These are phyloP conservation scores for Myopa testacea DNA, from an alignment of 2,888 invertebrate genomes.

Conservation along the genomic window DNA sequence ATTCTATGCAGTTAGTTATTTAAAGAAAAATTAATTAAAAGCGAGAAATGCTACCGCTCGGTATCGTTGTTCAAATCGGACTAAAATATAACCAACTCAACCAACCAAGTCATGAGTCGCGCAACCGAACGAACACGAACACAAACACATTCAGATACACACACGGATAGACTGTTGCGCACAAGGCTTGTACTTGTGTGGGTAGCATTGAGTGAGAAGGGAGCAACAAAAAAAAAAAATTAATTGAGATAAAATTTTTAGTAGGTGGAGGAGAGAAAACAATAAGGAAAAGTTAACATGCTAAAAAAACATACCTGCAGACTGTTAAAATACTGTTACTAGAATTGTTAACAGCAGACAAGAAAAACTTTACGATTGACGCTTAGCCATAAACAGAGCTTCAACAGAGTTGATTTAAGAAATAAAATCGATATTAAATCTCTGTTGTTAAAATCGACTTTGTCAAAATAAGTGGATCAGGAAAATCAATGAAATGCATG, in stretches of 20 bases:
- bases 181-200: conserved; percentile 9
- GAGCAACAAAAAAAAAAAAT: conserved; percentile 24
- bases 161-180: conserved; percentile 17
- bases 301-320: neutral
- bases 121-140: conserved; percentile 25
- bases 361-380: conserved; percentile 30
- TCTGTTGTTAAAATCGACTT: neutral
- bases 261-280: conserved; percentile 20
- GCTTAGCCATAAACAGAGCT: conserved; percentile 27
- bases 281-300: neutral
- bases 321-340: neutral
- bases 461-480: no score
- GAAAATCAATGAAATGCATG: no score
- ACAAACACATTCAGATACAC: conserved; percentile 36
- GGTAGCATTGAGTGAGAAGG: conserved; percentile 38
- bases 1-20: neutral
- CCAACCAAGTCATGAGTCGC: conserved; percentile 35
- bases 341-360: conserved; percentile 18
- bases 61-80: conserved; percentile 66
- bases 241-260: conserved; percentile 21
- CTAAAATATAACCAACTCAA: conserved; percentile 57
- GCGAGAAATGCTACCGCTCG: conserved; percentile 60
- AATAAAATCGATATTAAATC: neutral
- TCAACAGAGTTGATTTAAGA: conserved; percentile 20
- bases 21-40: conserved; percentile 28